These are phyloP conservation scores for Prorops nasuta DNA, from an alignment of 1,140 invertebrate species.

Conservation along the genomic window DNA sequence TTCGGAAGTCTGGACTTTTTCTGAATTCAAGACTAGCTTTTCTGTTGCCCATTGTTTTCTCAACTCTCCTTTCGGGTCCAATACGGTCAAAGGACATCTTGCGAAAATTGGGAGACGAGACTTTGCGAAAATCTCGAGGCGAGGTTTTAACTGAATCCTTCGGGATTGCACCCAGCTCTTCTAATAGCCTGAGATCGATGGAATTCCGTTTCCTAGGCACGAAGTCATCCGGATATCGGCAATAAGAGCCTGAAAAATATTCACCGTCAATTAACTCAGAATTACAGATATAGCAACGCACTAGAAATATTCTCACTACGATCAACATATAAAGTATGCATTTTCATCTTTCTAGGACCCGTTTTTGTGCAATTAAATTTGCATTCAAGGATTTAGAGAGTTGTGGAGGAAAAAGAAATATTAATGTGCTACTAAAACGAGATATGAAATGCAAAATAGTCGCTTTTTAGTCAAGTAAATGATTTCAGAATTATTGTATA, in stretches of 20 bases:
- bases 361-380: no score
- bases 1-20: constrained; percentile 49
- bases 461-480: no score
- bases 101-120: constrained; percentile 46
- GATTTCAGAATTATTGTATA: no score
- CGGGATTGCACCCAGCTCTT: constrained; percentile 36
- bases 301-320: no score
- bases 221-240: constrained; percentile 49
- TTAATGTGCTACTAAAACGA: no score
- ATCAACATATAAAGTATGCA: no score
- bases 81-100: constrained; percentile 54
- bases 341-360: no score
- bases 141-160: constrained; percentile 40
- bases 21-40: constrained; percentile 52
- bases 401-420: no score
- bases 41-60: constrained; percentile 38
- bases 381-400: no score
- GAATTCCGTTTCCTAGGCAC: constrained; percentile 50
- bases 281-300: no score
- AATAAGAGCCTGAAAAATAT: constrained; percentile 35
- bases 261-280: no score
- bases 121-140: constrained; percentile 44
- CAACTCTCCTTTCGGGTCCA: constrained; percentile 44
- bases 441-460: no score
- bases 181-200: constrained; percentile 45